Base-by-base conservation (phyloP, 2,113 vertebrate genomes). In the Ceyx margarethae region DNA sequence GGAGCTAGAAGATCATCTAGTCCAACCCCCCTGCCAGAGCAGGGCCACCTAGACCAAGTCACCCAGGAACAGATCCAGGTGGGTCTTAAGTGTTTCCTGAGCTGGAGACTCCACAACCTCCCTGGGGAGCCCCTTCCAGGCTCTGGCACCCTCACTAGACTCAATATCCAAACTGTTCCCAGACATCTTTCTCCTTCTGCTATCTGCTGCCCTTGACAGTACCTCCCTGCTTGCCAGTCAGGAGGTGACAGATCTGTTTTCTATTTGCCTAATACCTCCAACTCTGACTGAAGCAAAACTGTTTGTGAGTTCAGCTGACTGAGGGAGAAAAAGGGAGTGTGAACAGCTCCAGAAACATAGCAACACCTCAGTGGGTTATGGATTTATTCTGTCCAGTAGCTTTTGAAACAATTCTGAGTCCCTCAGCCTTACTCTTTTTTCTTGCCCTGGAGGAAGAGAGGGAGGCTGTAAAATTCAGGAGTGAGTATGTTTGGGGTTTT, bases 401-500 rank as follows among this genome's bases (percentile, higher is more conserved):
- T 67, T 95, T 77, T 77, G 28, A 67, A 80, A 85, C 78, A 85
- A 79, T 12, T 43, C 42, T 17, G 5, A 45, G 58, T 57, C n/a
- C 9, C 45, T 81, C 56, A 74, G 25, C 23, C 46, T 67, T 77
- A 25, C 2, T n/a, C 2, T 33, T 45, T 69, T 62, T 37, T 23
- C 21, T 25, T 19, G 2, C 0, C 6, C 50, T 15, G 2, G 16
- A 33, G 46, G 26, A 57, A 45, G 61, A 57, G n/a, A 9, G 9
- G 23, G 18, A 74, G 10, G 18, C 31, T 50, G 11, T 81, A 89
- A 84, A 85, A 87, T 64, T 19, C 17, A 64, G 53, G 29, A 57
- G 17, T 56, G 42, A 20, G 11, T 57, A 35, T 35, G 31, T 8
- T 57, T 37, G 37, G 18, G 5, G 0, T 0, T 1, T n/a, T 37